Evolutionary conservation across 1,140 invertebrate genomes (phyloP), one percentile per base, ranked within the genome.

Genomic region (Trypoxylus dichotomus): DNA sequence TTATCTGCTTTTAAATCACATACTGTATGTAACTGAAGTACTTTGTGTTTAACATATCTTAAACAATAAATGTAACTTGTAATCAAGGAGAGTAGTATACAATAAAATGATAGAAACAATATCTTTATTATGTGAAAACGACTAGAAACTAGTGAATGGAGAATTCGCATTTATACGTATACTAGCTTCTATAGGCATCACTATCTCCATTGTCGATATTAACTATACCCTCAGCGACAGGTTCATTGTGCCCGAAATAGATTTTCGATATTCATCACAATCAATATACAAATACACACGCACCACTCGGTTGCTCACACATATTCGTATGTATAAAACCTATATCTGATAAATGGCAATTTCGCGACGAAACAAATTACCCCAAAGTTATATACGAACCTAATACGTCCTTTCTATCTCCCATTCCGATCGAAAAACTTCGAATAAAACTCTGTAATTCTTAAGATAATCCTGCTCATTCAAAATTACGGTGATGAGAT

Each of bases 191-290:
- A 68, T 68, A 68, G 10, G 10, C 60, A 54, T 68, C 60, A 24
- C 60, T 68, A 54, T 19, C 47, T 54, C 47, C 24, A 29, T 13
- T 68, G 27, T 68, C 21, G 60, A 29, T 68, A 29, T 24, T 68
- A 68, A 29, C 60, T 24, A 29, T 58, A 10, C 60, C 60, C 24
- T 27, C 27, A 54, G 21, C 60, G 60, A 68, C 60, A 68, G 21
- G 60, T 68, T 68, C 60, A 68, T 68, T 68, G 60, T 68, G 60
- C 24, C 24, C 24, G 60, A 68, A 68, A 68, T 68, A 68, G 60
- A 29, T 68, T 68, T 68, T 68, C 60, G 60, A 68, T 68, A 27
- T 68, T 68, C 60, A 68, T 68, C 60, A 68, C 24, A 68, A 68
- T 68, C 60, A 68, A 68, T 68, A 68, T 13, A 29, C 60, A 68